Conservation (phyloP, 2,888 invertebrate species). For the Ochropleura plecta region DNA sequence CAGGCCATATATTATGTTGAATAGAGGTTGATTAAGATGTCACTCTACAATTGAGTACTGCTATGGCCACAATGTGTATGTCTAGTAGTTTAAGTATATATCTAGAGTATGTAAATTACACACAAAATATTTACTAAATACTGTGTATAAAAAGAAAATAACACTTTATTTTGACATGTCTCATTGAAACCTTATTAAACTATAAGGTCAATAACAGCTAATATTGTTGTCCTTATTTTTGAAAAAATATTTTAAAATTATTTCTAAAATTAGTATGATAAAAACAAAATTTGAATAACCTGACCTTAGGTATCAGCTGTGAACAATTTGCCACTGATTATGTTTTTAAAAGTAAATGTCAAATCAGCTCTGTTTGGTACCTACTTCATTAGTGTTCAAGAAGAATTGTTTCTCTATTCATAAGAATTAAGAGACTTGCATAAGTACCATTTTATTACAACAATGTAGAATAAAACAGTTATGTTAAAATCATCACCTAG, state of each 20-base stretch:
- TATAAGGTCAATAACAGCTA: background rate
- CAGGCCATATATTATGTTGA: too few species aligned
- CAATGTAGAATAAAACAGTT: too few species aligned
- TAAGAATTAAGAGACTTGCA: background rate
- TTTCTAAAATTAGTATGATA: background rate
- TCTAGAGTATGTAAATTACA: background rate
- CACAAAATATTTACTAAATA: background rate
- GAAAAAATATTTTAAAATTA: slow-evolving; percentile 4
- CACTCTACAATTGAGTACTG: background rate
- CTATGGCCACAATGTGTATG: background rate
- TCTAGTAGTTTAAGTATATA: background rate
- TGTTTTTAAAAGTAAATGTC: slow-evolving; percentile 1
- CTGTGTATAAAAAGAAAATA: background rate
- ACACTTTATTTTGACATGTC: background rate
- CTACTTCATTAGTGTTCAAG: background rate
- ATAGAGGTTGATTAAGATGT: background rate
- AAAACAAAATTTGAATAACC: slow-evolving; percentile 16
- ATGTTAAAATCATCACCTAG: too few species aligned
- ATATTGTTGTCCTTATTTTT: slow-evolving; percentile 1
- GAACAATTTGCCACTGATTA: background rate
- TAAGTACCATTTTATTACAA: too few species aligned
- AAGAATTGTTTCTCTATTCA: background rate
- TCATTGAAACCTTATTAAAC: background rate
- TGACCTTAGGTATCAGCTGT: slow-evolving; percentile 1
- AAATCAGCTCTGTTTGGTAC: background rate